Evolutionary conservation across 2,113 vertebrate genomes (phyloP), one percentile per base, ranked within the genome.

Genomic region (Passerina amoena): DNA sequence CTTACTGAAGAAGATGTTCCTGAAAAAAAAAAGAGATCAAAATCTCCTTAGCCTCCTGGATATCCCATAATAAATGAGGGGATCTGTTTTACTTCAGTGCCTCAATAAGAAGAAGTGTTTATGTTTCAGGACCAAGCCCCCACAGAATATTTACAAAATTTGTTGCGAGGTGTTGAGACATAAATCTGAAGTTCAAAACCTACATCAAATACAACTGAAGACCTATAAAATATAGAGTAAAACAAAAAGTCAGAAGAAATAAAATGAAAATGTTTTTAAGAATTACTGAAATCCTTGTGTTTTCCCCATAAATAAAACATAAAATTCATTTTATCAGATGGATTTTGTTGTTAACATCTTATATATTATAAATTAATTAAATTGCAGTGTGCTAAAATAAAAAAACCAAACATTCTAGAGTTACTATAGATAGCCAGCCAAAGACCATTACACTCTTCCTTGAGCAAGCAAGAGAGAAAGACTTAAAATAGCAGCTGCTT

Each of bases 91-190:
- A 96, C 96, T 96, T 99, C 98, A 98, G 65, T 45, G 95, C 31
- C 96, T 97, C 97, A 98, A 98, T 97, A 98, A 96, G 97, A 97
- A 97, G 94, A 97, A 97, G 72, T 97, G 97, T 98, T 98, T 98
- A 98, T 96, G 76, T 97, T 97, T 96, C 94, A 97, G 89, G 96
- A 97, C 96, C 94, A 96, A 98, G 96, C 97, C 97, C 98, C 98
- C 97, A 97, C 95, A 71, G 98, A 98, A 98, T 98, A 98, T 98
- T 98, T 98, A 98, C 98, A 98, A 97, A 98, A 98, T 98, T 98
- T 98, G 98, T 98, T 98, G 97, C 51, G 9, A 98, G 98, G 98
- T 98, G 98, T 98, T 97, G 97, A 98, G 94, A 90, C 95, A 98
- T 98, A 98, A 98, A 98, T 98, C 98, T 98, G 88, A 90, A 96